Conservation (phyloP, 30 jellyfish, hydroid and myxozoan genomes). For the Hydractinia symbiolongicarpus region DNA sequence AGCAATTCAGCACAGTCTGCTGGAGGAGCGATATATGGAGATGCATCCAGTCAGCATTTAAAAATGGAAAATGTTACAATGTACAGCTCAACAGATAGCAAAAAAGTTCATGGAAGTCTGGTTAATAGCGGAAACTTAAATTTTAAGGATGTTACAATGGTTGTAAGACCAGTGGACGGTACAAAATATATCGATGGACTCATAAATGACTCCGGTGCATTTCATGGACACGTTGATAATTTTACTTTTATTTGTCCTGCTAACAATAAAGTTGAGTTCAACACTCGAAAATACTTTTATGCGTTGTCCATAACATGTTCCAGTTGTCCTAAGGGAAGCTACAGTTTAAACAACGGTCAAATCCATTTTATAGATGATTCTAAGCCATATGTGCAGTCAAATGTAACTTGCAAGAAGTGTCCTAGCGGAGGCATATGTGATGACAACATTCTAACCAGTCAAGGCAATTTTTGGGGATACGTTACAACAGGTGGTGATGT, state of each 20-base stretch:
- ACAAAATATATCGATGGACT: not conserved
- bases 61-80: not conserved
- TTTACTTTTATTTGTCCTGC: not conserved
- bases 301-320: not conserved
- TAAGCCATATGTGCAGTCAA: not conserved
- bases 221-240: not conserved
- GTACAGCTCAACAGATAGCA: too few species aligned
- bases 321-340: not conserved
- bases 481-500: not conserved
- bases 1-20: not conserved
- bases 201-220: not conserved
- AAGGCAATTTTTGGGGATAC: conserved; percentile 10
- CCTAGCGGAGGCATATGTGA: conserved; percentile 2
- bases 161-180: too few species aligned
- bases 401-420: not conserved
- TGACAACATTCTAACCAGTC: not conserved
- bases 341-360: not conserved
- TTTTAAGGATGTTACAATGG: too few species aligned
- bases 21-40: conserved; percentile 9
- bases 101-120: too few species aligned
- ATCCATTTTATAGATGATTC: not conserved
- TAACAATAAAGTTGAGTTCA: not conserved
- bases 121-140: too few species aligned
- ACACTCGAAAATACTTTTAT: not conserved
- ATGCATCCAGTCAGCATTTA: not conserved